Evolutionary conservation across 2,888 invertebrate species (phyloP).

Genomic region (Dicycla oo): DNA sequence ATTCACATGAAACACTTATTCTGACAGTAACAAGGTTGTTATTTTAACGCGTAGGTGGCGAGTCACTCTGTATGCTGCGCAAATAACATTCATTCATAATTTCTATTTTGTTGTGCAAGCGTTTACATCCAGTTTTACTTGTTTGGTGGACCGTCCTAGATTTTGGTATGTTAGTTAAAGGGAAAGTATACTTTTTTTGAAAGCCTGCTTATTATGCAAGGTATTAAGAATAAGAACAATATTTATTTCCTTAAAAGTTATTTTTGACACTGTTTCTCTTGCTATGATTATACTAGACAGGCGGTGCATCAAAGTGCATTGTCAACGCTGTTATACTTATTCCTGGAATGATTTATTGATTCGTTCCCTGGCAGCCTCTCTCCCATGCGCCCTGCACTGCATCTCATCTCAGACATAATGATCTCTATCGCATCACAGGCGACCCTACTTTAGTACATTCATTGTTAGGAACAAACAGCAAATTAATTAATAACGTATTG

Average conservation of each 20-base stretch:
- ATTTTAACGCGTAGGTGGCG: slow-evolving; percentile 58
- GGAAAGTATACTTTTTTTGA: slow-evolving; percentile 28
- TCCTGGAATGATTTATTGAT: slow-evolving; percentile 76
- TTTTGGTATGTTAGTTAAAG: slow-evolving; percentile 41
- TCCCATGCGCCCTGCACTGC: slow-evolving; percentile 79
- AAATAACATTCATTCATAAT: slow-evolving; percentile 60
- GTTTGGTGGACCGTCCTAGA: slow-evolving; percentile 62
- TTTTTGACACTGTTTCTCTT: neutral
- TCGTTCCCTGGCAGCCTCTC: slow-evolving; percentile 78
- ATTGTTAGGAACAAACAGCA: neutral
- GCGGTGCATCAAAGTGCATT: slow-evolving; percentile 12
- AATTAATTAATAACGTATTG: neutral
- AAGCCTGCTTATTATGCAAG: slow-evolving; percentile 10
- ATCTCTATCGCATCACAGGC: slow-evolving; percentile 9
- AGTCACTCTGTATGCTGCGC: slow-evolving; percentile 62
- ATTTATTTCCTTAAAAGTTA: neutral
- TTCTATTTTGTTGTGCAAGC: slow-evolving; percentile 69
- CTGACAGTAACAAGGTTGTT: slow-evolving; percentile 72
- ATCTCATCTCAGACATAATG: slow-evolving; percentile 65
- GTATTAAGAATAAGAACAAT: neutral
- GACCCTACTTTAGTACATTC: slow-evolving; percentile 8
- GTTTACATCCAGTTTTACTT: slow-evolving; percentile 65
- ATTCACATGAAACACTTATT: slow-evolving; percentile 41
- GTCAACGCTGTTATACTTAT: slow-evolving; percentile 5
- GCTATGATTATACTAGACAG: neutral